Evolutionary conservation across 2,888 invertebrate genomes (phyloP).

Genomic region (Drosophila pegasa): DNA sequence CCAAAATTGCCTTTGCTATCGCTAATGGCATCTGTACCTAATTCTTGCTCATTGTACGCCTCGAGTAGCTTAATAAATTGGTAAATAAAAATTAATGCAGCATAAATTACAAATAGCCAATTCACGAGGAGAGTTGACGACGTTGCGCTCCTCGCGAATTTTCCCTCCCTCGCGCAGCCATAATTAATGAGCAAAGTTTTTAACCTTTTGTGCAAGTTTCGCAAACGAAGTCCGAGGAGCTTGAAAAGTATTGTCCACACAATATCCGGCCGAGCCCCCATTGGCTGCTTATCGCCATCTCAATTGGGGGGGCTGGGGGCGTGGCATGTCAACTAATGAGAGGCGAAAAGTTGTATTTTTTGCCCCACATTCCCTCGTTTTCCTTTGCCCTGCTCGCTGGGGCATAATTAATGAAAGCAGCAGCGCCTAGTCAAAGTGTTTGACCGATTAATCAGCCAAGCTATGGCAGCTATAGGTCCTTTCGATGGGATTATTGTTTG

Average conservation of each 20-base stretch:
- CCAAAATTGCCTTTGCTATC: slow-evolving; percentile 56
- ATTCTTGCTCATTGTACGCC: slow-evolving; percentile 5
- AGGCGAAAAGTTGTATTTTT: slow-evolving; percentile 39
- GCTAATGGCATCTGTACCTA: slow-evolving; percentile 66
- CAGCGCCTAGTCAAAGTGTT: slow-evolving; percentile 49
- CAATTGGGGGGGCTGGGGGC: slow-evolving; percentile 27
- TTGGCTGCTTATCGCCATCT: slow-evolving; percentile 67
- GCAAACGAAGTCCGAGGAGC: slow-evolving; percentile 21
- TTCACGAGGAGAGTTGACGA: slow-evolving; percentile 43
- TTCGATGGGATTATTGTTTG: slow-evolving; percentile 10
- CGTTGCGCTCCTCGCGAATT: slow-evolving; percentile 56
- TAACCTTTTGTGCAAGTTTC: slow-evolving; percentile 69
- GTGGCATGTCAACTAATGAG: slow-evolving; percentile 68
- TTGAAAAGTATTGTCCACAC: slow-evolving; percentile 50
- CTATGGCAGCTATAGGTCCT: slow-evolving; percentile 14
- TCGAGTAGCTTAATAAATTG: slow-evolving; percentile 63
- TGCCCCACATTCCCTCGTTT: background rate
- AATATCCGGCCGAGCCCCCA: slow-evolving; percentile 26
- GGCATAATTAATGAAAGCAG: slow-evolving; percentile 60
- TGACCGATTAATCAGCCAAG: slow-evolving; percentile 55
- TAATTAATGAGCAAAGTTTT: slow-evolving; percentile 76
- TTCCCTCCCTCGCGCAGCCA: slow-evolving; percentile 53
- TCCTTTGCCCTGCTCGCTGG: slow-evolving; percentile 20
- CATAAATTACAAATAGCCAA: slow-evolving; percentile 64
- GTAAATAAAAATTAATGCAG: slow-evolving; percentile 72